phyloP scores from a whole-genome alignment of 2,797 vertebrate species.

The Acanthopagrus latus region DNA sequence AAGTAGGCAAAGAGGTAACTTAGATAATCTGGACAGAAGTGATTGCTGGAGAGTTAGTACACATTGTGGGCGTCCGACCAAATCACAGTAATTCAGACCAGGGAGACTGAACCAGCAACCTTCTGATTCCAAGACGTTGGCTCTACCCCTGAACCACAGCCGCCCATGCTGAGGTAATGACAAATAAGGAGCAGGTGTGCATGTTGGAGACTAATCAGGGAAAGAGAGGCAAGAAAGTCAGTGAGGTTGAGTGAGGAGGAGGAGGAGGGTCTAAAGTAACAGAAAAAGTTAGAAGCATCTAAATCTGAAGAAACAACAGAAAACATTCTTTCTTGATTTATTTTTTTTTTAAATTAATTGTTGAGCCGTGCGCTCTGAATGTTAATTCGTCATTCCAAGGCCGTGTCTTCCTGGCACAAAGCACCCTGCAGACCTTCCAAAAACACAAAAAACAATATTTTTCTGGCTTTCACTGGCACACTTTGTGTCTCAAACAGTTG shows the following conservation, averaged over 20 bases:
- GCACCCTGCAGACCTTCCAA: background rate
- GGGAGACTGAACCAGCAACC: no score
- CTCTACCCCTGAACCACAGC: no score
- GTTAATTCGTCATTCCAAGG: slow-evolving; percentile 18
- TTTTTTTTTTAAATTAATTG: background rate
- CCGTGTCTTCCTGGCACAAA: background rate
- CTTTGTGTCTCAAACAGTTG: background rate
- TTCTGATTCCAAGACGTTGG: no score
- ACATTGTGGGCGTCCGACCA: background rate
- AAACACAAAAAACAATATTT: background rate
- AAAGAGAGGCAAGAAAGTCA: background rate
- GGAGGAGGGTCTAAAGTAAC: no score
- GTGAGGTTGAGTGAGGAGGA: background rate
- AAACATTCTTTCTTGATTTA: background rate
- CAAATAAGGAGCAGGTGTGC: slow-evolving; percentile 30
- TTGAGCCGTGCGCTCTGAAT: background rate
- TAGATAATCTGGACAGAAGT: slow-evolving; percentile 21
- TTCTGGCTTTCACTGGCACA: slow-evolving; percentile 1
- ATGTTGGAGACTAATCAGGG: slow-evolving; percentile 17
- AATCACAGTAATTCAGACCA: no score
- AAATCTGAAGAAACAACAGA: no score
- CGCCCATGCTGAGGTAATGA: background rate
- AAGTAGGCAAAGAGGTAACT: slow-evolving; percentile 6
- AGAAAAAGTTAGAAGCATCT: no score
- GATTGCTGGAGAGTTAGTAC: background rate